Conservation (phyloP, 2,797 vertebrate species). For the Scolopax bukidnonensis region DNA sequence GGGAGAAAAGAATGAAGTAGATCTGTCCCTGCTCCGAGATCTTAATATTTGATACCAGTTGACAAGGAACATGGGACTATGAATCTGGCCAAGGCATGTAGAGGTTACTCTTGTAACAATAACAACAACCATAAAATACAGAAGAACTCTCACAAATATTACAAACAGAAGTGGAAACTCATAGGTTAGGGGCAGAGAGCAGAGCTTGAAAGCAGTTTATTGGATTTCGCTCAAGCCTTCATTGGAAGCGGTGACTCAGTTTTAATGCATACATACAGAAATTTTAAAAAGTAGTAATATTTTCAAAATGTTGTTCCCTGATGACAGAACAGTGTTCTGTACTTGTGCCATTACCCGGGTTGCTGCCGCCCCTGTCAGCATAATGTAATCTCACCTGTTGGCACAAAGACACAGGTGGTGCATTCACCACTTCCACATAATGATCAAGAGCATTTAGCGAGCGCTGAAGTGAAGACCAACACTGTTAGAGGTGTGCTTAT, state of each 20-base stretch:
- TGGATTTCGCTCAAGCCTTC: not conserved
- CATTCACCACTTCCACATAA: not conserved
- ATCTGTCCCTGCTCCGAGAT: not conserved
- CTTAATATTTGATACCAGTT: not conserved
- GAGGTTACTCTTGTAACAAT: not conserved
- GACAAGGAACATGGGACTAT: not conserved
- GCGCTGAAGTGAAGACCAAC: not conserved
- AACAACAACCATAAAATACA: not conserved
- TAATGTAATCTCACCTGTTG: not conserved
- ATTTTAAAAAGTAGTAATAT: not conserved
- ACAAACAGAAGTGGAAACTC: not conserved
- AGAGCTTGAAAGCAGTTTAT: not conserved
- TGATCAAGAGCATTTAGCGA: not conserved
- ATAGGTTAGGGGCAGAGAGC: not conserved
- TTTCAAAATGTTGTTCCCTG: conserved; percentile 15
- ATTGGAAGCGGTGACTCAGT: not conserved
- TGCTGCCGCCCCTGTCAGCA: not conserved
- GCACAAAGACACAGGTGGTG: not conserved
- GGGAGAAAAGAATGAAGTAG: not conserved
- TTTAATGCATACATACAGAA: not conserved
- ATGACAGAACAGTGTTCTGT: not conserved
- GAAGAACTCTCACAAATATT: not conserved
- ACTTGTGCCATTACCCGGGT: not conserved
- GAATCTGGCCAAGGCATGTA: not conserved
- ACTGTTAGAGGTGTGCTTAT: not conserved